These are phyloP conservation scores for Struthidea cinerea DNA, from an alignment of 2,113 vertebrate species.

Conservation along the genomic window DNA sequence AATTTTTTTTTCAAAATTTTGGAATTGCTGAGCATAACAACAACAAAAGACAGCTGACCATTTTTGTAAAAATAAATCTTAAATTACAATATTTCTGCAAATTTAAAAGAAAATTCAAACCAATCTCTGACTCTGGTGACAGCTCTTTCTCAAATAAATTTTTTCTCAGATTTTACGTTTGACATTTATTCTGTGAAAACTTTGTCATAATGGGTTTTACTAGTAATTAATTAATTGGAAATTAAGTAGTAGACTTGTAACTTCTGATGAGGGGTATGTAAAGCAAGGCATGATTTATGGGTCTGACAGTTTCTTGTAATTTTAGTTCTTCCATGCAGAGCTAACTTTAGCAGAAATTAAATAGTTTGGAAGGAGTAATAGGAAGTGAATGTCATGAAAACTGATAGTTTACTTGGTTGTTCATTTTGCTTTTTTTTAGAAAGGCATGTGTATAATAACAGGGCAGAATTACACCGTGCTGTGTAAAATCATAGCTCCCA, in stretches of 20 bases:
- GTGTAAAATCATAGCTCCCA: background rate
- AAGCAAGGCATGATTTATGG: conserved; percentile 6
- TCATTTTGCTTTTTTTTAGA: background rate
- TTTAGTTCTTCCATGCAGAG: background rate
- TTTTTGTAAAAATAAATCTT: background rate
- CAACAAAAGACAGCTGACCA: background rate
- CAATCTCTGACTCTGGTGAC: background rate
- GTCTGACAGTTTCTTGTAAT: background rate
- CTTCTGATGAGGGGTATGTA: background rate
- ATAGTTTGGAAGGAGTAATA: background rate
- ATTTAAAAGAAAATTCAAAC: background rate
- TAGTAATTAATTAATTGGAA: background rate
- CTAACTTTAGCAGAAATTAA: background rate
- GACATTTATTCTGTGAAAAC: background rate
- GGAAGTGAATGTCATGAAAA: background rate
- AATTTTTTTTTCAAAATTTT: background rate
- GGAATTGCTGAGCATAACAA: background rate
- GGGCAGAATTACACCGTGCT: background rate
- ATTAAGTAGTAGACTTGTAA: background rate
- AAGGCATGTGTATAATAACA: background rate
- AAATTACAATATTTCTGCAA: background rate
- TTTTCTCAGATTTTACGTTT: background rate
- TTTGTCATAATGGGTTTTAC: background rate
- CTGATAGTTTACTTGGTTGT: background rate
- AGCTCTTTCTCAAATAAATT: background rate